Base-by-base conservation (phyloP, 2,888 invertebrate genomes). In the Macropis europaea region DNA sequence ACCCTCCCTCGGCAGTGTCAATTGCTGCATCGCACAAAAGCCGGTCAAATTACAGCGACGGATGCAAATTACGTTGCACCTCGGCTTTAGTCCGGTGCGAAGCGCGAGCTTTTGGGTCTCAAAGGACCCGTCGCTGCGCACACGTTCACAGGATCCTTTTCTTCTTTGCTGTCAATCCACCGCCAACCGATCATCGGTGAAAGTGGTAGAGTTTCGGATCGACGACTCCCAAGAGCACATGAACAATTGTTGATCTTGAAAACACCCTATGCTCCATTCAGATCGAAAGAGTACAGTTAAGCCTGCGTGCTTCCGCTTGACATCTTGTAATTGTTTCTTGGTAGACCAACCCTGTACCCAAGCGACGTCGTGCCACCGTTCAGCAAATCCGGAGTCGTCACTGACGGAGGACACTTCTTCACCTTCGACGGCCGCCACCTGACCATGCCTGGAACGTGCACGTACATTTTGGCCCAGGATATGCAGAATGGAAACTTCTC, bases 401-500 rank as follows among this genome's bases (percentile, higher is more conserved):
- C 94, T 9, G 95, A 96, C 86, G 95, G 95, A 1, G 95, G 96
- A 83, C 95, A 97, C 90, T 93, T 96, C 89, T 95, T 96, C 90
- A 97, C 97, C 0, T 97, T 97, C 90, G 98, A 98, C 89, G 95
- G 95, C 0, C 93, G 94, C 79, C 95, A 96, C 87, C 91, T 95
- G 77, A 94, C 95, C 5, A 95, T 97, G 92, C 94, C 94, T 0
- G 97, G 97, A 36, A 92, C 92, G 52, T 98, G 98, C 91, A 94
- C 94, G 86, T 97, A 97, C 89, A 91, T 97, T 0, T 90, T 98
- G 4, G 95, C 95, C 0, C 94, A 96, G 82, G 98, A 98, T 90
- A 94, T 95, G 83, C 93, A 94, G 13, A 95, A 97, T 88, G 94
- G 96, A 71, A 96, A 97, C 92, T 98, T 98, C 92, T 94, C 95